phyloP scores from a whole-genome alignment of 2,888 invertebrate species.

The Pharmacophagus antenor region DNA sequence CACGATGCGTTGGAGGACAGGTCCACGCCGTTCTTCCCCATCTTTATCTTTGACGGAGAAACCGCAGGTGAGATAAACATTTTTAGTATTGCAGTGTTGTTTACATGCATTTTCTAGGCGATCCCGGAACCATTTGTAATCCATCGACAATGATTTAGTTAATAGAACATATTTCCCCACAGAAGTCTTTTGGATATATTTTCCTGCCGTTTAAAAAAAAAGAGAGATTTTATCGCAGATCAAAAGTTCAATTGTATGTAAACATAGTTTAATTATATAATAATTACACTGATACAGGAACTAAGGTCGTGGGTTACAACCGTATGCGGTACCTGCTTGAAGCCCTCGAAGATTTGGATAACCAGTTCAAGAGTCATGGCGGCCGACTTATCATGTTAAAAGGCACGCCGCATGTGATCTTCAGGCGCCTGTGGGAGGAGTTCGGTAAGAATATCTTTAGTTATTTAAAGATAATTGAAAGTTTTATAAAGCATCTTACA shows the following conservation, averaged over 20 bases:
- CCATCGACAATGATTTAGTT: too few species aligned
- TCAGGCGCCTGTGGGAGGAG: conserved; percentile 81
- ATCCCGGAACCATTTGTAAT: too few species aligned
- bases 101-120: too few species aligned
- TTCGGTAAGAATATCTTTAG: conserved; percentile 56
- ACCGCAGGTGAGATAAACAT: conserved; percentile 80
- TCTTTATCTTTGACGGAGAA: conserved; percentile 89
- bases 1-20: conserved; percentile 73
- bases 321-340: conserved; percentile 86
- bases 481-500: too few species aligned
- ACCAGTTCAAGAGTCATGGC: conserved; percentile 76
- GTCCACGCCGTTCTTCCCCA: conserved; percentile 76
- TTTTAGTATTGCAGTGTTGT: too few species aligned
- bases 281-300: conserved; percentile 61
- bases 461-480: too few species aligned
- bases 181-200: too few species aligned
- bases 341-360: conserved; percentile 83
- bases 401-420: conserved; percentile 82
- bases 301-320: conserved; percentile 83
- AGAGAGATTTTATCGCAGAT: too few species aligned
- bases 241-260: too few species aligned
- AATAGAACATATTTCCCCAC: too few species aligned
- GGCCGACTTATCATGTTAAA: conserved; percentile 82
- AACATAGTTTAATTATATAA: neutral
- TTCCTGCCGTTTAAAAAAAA: too few species aligned